Evolutionary conservation across 2,797 vertebrate species (phyloP).

Genomic region (Brachyalestes nurse): DNA sequence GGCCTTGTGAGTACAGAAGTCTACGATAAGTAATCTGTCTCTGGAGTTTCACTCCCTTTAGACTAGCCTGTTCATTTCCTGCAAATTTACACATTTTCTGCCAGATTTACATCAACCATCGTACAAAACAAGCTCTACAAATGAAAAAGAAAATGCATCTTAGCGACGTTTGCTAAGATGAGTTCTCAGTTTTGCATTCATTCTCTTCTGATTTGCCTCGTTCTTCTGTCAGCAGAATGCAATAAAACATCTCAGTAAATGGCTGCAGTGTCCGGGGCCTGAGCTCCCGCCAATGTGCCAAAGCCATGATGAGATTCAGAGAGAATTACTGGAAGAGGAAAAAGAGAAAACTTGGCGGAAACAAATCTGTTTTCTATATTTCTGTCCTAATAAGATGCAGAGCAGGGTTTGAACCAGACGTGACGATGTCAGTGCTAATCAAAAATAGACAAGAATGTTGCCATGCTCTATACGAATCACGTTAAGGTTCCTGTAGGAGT

Average conservation of each 20-base stretch:
- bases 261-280: not conserved
- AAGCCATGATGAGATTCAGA: not conserved
- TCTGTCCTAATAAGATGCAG: not conserved
- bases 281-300: not conserved
- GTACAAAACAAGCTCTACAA: not conserved
- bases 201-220: not conserved
- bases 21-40: not conserved
- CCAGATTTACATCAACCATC: not conserved
- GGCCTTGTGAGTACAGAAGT: not conserved
- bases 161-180: not conserved
- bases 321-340: not conserved
- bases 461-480: not conserved
- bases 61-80: not conserved
- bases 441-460: not conserved
- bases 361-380: not conserved
- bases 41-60: not conserved
- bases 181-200: not conserved
- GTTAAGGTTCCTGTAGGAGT: not conserved
- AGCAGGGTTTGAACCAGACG: too few relatives aligned
- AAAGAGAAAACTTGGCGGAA: not conserved
- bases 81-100: not conserved
- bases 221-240: not conserved
- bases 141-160: not conserved
- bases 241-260: slow-evolving; percentile 26
- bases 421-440: not conserved